These are phyloP conservation scores for Cephus cinctus DNA, from an alignment of 1,140 invertebrate species.

Conservation along the genomic window DNA sequence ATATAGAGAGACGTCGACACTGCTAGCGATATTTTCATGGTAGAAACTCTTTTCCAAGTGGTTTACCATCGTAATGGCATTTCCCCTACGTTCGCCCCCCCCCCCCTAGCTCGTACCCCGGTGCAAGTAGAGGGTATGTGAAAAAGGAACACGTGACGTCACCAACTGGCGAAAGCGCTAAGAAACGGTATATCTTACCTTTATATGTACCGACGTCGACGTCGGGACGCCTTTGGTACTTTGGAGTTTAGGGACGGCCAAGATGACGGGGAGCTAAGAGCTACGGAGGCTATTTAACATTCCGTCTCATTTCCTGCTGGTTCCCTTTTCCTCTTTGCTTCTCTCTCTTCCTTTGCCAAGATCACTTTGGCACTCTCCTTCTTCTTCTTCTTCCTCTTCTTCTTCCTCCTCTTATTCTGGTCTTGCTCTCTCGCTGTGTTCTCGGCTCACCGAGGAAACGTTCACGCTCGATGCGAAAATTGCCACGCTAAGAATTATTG, in stretches of 20 bases:
- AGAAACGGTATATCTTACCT: too few relatives aligned
- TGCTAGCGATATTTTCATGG: too few relatives aligned
- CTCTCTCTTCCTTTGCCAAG: background rate
- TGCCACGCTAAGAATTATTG: slow-evolving; percentile 46
- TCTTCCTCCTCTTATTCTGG: slow-evolving; percentile 14
- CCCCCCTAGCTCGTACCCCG: too few relatives aligned
- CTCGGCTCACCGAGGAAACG: slow-evolving; percentile 33
- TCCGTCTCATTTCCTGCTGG: slow-evolving; percentile 39
- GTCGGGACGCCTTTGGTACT: slow-evolving; percentile 19
- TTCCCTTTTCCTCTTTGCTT: slow-evolving; percentile 13
- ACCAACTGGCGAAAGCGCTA: too few relatives aligned
- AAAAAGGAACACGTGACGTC: too few relatives aligned
- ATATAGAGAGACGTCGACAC: too few relatives aligned
- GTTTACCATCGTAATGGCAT: too few relatives aligned
- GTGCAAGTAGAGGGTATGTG: too few relatives aligned
- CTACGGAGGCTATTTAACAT: slow-evolving; percentile 38
- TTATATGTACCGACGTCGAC: too few relatives aligned
- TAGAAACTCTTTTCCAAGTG: too few relatives aligned
- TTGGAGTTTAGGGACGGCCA: background rate
- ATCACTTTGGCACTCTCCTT: background rate
- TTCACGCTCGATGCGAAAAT: slow-evolving; percentile 44
- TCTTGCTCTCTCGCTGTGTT: too few relatives aligned
- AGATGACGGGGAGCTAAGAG: background rate
- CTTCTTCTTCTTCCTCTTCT: slow-evolving; percentile 2
- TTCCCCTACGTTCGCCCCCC: too few relatives aligned